Conservation (phyloP, 2,113 vertebrate species). For the Etheostoma cragini region DNA sequence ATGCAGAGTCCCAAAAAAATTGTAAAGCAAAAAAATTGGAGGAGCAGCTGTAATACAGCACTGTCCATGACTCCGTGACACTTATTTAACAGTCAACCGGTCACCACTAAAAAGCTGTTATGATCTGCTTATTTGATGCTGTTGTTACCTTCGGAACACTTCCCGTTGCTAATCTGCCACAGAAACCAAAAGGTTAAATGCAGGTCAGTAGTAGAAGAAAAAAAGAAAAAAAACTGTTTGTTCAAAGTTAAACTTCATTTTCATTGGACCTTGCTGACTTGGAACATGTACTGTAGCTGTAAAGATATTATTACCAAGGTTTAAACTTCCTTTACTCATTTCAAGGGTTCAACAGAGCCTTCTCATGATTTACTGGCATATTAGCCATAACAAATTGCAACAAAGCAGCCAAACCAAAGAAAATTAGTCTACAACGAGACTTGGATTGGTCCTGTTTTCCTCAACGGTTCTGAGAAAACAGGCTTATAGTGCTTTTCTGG, state of each 20-base stretch:
- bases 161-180: slow-evolving; percentile 28
- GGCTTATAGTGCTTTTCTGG: slow-evolving; percentile 70
- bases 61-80: slow-evolving; percentile 1
- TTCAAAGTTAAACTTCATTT: slow-evolving; percentile 54
- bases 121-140: slow-evolving; percentile 30
- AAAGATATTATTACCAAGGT: slow-evolving; percentile 64
- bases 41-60: not conserved
- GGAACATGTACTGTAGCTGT: slow-evolving; percentile 39
- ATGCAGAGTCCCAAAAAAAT: not conserved
- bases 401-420: slow-evolving; percentile 75
- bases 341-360: slow-evolving; percentile 56
- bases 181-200: slow-evolving; percentile 42
- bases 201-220: slow-evolving; percentile 50
- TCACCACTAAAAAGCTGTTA: slow-evolving; percentile 39
- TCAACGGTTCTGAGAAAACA: slow-evolving; percentile 69
- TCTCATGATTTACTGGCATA: slow-evolving; percentile 65
- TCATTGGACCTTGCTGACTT: slow-evolving; percentile 51
- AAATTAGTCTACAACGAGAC: slow-evolving; percentile 59
- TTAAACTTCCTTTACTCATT: slow-evolving; percentile 50
- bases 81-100: slow-evolving; percentile 26
- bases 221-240: not conserved
- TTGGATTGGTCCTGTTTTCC: slow-evolving; percentile 63
- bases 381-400: slow-evolving; percentile 75
- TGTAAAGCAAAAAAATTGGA: not conserved
- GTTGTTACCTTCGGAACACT: slow-evolving; percentile 26